phyloP scores from a whole-genome alignment of 2,797 vertebrate genomes.

The Synaphobranchus kaupii region DNA sequence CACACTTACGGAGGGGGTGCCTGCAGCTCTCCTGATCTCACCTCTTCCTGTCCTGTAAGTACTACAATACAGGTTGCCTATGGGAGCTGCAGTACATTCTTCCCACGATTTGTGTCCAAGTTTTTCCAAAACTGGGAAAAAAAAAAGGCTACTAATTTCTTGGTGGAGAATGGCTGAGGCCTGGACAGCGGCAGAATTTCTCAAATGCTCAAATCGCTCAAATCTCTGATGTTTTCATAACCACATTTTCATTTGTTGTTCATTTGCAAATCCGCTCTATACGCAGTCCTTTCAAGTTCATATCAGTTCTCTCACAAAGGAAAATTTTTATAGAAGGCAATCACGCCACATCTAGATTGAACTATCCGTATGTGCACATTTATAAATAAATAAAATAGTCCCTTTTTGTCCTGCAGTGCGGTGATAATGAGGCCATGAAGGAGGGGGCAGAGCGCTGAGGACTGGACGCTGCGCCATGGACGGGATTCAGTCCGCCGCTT shows the following conservation, averaged over 20 bases:
- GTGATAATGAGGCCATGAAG: conserved; percentile 68
- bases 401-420: conserved; percentile 46
- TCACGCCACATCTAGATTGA: background rate
- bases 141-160: background rate
- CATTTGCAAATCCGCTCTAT: background rate
- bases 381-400: background rate
- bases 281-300: background rate
- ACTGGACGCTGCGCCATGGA: conserved; percentile 73
- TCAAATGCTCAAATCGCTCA: background rate
- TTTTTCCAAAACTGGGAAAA: background rate
- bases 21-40: background rate
- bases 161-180: background rate
- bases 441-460: conserved; percentile 64
- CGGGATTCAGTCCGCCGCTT: conserved; percentile 58
- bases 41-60: background rate
- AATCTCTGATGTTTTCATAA: background rate
- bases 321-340: background rate
- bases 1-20: background rate
- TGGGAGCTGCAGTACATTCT: background rate
- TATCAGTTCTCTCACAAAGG: background rate
- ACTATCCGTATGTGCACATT: background rate
- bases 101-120: background rate
- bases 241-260: background rate
- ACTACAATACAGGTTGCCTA: background rate
- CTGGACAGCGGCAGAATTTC: background rate